Evolutionary conservation across 2,113 vertebrate genomes (phyloP).

Genomic region (Grammomys dolichurus): DNA sequence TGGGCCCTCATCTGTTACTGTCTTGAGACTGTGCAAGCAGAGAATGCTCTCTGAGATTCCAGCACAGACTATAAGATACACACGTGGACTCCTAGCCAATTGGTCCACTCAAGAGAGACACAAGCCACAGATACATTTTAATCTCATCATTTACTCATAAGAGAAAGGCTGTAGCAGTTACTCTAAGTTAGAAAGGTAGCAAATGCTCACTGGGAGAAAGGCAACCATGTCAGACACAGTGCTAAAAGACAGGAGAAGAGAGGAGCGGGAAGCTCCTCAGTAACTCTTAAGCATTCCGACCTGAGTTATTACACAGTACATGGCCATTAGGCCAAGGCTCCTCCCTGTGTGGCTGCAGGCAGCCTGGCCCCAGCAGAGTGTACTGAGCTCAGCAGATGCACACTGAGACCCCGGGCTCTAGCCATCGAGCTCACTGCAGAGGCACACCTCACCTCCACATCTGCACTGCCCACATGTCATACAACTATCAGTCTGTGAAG

Average conservation of each 20-base stretch:
- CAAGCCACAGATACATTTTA: neutral
- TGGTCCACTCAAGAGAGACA: neutral
- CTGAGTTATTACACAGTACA: neutral
- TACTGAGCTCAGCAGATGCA: fast-evolving
- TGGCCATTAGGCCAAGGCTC: neutral
- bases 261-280: no score
- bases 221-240: neutral
- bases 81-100: neutral
- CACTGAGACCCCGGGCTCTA: neutral
- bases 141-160: neutral
- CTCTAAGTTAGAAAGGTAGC: neutral
- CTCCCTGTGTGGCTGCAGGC: neutral
- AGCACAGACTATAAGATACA: neutral
- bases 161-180: neutral
- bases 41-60: neutral
- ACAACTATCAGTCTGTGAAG: neutral
- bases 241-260: neutral
- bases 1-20: neutral
- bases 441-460: neutral
- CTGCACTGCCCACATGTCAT: neutral
- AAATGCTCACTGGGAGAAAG: neutral
- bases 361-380: neutral
- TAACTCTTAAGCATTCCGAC: neutral
- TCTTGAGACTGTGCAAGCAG: neutral
- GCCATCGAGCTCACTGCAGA: neutral